phyloP scores from a whole-genome alignment of 2,797 vertebrate species.

The Carapus acus region DNA sequence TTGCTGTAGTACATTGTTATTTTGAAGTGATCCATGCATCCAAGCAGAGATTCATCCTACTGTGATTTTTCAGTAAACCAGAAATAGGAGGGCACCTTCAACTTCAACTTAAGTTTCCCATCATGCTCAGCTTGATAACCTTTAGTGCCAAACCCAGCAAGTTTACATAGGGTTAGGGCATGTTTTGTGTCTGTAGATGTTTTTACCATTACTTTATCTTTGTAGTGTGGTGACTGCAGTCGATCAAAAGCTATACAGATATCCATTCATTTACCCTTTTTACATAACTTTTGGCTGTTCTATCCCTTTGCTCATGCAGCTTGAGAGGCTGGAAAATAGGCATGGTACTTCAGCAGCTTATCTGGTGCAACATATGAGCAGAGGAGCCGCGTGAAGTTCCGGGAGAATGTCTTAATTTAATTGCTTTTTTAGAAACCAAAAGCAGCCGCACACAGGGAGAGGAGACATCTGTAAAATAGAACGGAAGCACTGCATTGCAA shows the following conservation, averaged over 20 bases:
- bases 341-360: slow-evolving; percentile 52
- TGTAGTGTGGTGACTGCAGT: slow-evolving; percentile 4
- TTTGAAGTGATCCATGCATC: too few species aligned
- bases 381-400: slow-evolving; percentile 48
- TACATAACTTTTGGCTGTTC: slow-evolving; percentile 6
- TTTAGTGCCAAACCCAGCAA: too few species aligned
- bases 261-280: slow-evolving; percentile 4
- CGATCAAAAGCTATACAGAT: slow-evolving; percentile 19
- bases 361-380: slow-evolving; percentile 50
- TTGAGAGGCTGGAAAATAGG: slow-evolving; percentile 52
- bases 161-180: too few species aligned
- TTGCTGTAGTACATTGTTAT: too few species aligned
- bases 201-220: slow-evolving; percentile 12
- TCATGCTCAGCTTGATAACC: too few species aligned
- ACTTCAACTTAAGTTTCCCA: too few species aligned
- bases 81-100: too few species aligned
- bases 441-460: slow-evolving; percentile 43
- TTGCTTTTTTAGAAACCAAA: slow-evolving; percentile 62
- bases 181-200: slow-evolving; percentile 20
- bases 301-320: slow-evolving; percentile 21
- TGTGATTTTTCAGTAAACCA: too few species aligned
- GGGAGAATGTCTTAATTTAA: slow-evolving; percentile 64
- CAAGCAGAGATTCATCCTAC: too few species aligned
- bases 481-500: slow-evolving; percentile 32
- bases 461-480: slow-evolving; percentile 44